Percentiles rank a stretch among this genome's conserved stretches.
Conservation (phyloP, 2,888 invertebrate genomes). For the Anarsia innoxiella region DNA sequence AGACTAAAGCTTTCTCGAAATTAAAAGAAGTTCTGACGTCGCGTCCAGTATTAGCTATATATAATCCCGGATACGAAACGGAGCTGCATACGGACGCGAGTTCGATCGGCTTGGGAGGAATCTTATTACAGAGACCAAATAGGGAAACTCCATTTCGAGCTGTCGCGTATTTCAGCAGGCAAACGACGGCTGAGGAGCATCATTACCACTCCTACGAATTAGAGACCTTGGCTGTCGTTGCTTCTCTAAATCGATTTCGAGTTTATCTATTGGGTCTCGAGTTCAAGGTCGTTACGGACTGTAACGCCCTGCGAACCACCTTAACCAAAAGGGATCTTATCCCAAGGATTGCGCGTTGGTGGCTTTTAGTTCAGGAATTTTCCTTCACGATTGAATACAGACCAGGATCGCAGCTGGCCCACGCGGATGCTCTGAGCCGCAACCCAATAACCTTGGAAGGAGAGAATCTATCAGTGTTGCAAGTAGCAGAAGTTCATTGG, state of each 20-base stretch:
- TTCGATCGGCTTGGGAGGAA: constrained; percentile 26
- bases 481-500: background rate
- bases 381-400: background rate
- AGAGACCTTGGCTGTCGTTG: constrained; percentile 31
- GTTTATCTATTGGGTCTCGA: background rate
- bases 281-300: constrained; percentile 4
- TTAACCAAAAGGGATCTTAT: background rate
- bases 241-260: constrained; percentile 18
- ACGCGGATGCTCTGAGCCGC: background rate
- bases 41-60: too few relatives aligned
- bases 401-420: background rate
- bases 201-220: constrained; percentile 35
- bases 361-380: background rate
- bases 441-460: too few relatives aligned
- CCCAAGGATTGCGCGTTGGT: constrained; percentile 1
- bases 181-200: constrained; percentile 24
- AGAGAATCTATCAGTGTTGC: too few relatives aligned
- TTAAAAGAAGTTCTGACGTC: too few relatives aligned
- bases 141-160: constrained; percentile 19
- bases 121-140: constrained; percentile 22
- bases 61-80: too few relatives aligned
- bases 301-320: constrained; percentile 1
- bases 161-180: constrained; percentile 28
- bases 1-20: too few relatives aligned
- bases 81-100: too few relatives aligned